Evolutionary conservation across 2,113 vertebrate species (phyloP), one percentile per base, ranked within the genome.

Genomic region (Symphodus melops): DNA sequence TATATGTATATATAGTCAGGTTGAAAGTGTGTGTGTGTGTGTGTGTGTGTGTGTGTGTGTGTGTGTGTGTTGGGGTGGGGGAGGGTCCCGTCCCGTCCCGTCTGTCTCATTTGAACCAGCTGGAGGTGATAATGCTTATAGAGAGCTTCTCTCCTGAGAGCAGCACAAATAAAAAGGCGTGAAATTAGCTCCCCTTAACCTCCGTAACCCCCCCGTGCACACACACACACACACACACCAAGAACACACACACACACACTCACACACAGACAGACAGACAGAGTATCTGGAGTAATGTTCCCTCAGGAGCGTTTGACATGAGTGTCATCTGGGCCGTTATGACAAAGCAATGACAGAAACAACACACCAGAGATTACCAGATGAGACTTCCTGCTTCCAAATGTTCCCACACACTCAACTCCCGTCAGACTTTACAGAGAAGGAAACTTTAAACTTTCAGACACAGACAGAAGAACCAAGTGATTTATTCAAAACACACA

Each of bases 151-250:
- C 85, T 87, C 91, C 68, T 81, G 93, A 89, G 93, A 93, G 87
- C 76, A 64, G 55, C 20, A 68, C 79, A 91, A 91, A 94, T 92
- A 93, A 93, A 94, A 84, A 91, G 89, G 80, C 85, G 74, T 93
- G 92, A 94, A 94, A 94, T 93, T 92, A 92, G 92, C 90, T 93
- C 92, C 79, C 90, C 80, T 93, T 92, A 93, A 92, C 93, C 93
- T 83, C 81, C 81, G 75, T 77, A 65, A 86, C 85, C 86, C 82
- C 82, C 66, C 49, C 23, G 14, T 51, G 36, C 64, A 52, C 63
- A 46, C 49, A 49, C 64, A 42, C 59, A 37, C 66, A 64, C 55
- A 76, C 64, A 63, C 77, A 46, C 52, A 67, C 46, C 46, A 48
- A 1, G 5, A 16, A 53, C 52, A 52, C 81, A 73, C 36, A 67